These are phyloP conservation scores for Pantherophis vulpinus DNA, from an alignment of 2,797 vertebrate species.

Conservation along the genomic window DNA sequence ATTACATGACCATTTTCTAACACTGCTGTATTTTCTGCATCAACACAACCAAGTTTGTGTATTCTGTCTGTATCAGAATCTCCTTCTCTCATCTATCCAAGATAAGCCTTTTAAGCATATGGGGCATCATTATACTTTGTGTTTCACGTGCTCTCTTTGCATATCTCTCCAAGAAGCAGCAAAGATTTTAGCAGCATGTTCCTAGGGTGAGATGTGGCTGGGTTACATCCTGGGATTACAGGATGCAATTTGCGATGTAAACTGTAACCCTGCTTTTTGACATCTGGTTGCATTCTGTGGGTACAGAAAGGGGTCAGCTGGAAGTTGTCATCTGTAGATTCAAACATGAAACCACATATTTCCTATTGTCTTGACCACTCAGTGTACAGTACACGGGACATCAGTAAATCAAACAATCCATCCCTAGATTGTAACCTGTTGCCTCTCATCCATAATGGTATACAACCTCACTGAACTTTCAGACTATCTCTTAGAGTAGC, in stretches of 20 bases:
- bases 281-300: neutral
- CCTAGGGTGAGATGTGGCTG: neutral
- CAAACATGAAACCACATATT: neutral
- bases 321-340: neutral
- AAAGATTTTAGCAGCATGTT: neutral
- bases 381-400: neutral
- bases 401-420: neutral
- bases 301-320: neutral
- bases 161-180: neutral
- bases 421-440: neutral
- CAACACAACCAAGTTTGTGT: neutral
- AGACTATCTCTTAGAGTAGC: neutral
- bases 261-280: neutral
- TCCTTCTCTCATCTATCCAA: neutral
- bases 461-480: neutral
- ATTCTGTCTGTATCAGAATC: neutral
- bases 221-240: neutral
- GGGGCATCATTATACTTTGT: neutral
- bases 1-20: neutral
- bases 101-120: neutral
- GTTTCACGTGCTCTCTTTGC: neutral
- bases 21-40: neutral
- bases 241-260: neutral
- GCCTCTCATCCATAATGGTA: neutral
- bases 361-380: neutral